These are phyloP conservation scores for Lemur catta DNA, from an alignment of 2,797 vertebrate species.

Conservation along the genomic window DNA sequence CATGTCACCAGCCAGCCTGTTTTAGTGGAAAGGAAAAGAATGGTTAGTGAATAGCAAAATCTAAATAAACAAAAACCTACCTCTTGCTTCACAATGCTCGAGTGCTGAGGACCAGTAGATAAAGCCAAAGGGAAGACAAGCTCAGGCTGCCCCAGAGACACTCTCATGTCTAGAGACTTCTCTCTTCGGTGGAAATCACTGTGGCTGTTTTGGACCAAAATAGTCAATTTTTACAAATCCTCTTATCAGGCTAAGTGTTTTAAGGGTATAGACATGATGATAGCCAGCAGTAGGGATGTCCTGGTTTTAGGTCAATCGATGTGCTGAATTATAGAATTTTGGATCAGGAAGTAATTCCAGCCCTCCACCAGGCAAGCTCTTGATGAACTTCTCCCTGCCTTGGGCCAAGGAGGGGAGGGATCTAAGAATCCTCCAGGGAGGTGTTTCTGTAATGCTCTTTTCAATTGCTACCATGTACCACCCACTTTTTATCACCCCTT, in stretches of 20 bases:
- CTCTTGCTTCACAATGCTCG: not conserved
- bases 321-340: not conserved
- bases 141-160: not conserved
- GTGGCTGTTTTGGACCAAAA: not conserved
- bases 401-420: not conserved
- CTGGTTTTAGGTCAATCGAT: not conserved
- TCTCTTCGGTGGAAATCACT: not conserved
- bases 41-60: not conserved
- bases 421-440: not conserved
- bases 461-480: not conserved
- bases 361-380: not conserved
- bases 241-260: not conserved
- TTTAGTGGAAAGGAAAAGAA: not conserved
- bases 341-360: not conserved
- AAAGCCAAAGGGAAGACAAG: not conserved
- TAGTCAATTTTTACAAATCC: not conserved
- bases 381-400: not conserved
- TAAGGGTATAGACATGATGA: not conserved
- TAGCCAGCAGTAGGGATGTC: not conserved
- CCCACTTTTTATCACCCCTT: not conserved
- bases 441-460: fast-evolving
- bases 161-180: not conserved
- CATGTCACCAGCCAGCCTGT: not conserved
- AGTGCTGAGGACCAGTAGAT: not conserved
- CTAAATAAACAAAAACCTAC: not conserved